phyloP scores from a whole-genome alignment of 2,113 vertebrate genomes.

The Myiozetetes cayanensis region DNA sequence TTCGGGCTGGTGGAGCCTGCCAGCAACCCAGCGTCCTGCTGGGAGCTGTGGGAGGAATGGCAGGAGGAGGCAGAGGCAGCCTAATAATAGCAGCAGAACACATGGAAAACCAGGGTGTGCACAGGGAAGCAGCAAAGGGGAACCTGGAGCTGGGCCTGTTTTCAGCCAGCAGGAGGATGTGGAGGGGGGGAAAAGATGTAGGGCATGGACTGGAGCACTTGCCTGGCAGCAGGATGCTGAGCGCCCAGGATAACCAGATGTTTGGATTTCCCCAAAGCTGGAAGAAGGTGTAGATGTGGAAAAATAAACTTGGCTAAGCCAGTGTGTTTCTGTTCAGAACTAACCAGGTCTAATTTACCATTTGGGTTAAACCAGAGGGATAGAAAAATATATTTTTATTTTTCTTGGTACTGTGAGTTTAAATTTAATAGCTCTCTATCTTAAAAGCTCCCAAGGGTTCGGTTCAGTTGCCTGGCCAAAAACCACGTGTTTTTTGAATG shows the following conservation, averaged over 20 bases:
- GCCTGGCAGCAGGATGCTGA: not conserved
- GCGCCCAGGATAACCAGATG: not conserved
- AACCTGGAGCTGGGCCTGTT: not conserved
- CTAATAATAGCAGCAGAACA: constrained; percentile 33
- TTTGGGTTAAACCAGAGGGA: not conserved
- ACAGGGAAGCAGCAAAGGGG: not conserved
- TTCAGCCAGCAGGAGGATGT: not conserved
- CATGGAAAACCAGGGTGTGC: not conserved
- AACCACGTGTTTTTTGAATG: fast-evolving
- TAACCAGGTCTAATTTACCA: not conserved
- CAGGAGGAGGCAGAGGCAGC: constrained; percentile 8
- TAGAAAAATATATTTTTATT: not conserved
- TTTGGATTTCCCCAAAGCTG: not conserved
- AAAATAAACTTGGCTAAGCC: not conserved
- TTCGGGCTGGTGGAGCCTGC: constrained; percentile 14
- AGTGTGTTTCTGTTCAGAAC: not conserved
- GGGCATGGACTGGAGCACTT: not conserved
- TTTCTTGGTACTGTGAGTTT: not conserved
- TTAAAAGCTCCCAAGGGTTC: not conserved
- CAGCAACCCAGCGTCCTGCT: constrained; percentile 54
- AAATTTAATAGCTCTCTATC: not conserved
- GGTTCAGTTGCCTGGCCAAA: not conserved
- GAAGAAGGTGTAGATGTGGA: not conserved
- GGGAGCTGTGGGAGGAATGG: constrained; percentile 41
- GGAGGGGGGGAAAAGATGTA: not conserved